Base-by-base conservation (phyloP, 2,888 invertebrate genomes). In the Xestia c-nigrum region DNA sequence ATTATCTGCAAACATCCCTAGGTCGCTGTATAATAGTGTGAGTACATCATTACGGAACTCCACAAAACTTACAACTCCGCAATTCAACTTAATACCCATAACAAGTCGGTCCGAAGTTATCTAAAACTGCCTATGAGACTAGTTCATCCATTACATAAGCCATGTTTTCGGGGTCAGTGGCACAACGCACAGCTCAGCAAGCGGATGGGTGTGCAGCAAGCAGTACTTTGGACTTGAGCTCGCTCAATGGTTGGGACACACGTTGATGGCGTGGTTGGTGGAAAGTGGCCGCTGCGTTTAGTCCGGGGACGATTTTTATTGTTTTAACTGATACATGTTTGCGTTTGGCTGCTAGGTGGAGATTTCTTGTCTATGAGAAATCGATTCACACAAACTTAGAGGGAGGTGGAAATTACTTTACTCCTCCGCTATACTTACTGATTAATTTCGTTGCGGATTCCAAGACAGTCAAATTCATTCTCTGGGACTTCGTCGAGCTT, bases 91-190 rank as follows among this genome's bases (percentile, higher is more conserved):
- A 7, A 64, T 4, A 64, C 21, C 43, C n/a, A 43, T 43, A 64
- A 16, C 14, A 16, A n/a, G 7, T 24, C 24, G 19, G 14, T 7
- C 14, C 50, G 9, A 14, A 65, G 21, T 19, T 77, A 7, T 52
- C 57, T 83, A 61, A 76, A 78, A 76, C 57, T 31, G 78, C 78
- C 59, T 77, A 81, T 19, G 9, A 21, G 21, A 24, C 40, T 3
- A 31, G 47, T 52, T n/a, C 16, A 43, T 43, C 16, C 9, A 3
- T 78, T 78, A 83, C 65, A 52, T 66, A 78, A 77, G 50, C 21
- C 0, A 6, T 21, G 50, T n/a, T 83, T 65, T 77, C 83, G 78
- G 59, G 78, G 78, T 78, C 78, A 78, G 83, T 78, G 65, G 83
- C n/a, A 65, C 81, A 64, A 16, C n/a, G 64, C 46, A 16, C 43